These are phyloP conservation scores for Drosophila quadrilineata DNA, from an alignment of 1,140 invertebrate genomes.

Conservation along the genomic window DNA sequence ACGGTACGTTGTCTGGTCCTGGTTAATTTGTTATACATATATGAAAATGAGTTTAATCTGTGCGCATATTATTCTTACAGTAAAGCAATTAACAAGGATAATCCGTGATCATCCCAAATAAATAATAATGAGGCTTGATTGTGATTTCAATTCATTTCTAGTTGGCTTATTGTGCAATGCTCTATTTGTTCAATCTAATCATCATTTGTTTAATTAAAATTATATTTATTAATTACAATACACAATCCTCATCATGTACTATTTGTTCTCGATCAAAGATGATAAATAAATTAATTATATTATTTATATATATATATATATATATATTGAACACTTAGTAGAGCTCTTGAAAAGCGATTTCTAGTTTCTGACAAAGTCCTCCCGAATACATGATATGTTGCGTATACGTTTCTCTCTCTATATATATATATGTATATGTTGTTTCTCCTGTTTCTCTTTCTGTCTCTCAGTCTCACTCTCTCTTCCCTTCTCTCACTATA, in stretches of 20 bases:
- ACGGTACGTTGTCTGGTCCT: constrained; percentile 14
- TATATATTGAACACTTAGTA: too few relatives aligned
- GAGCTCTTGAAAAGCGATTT: too few relatives aligned
- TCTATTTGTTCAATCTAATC: not conserved
- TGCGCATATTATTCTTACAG: constrained; percentile 17
- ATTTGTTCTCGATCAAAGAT: too few relatives aligned
- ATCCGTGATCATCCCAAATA: not conserved
- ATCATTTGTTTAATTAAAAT: too few relatives aligned
- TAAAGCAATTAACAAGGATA: constrained; percentile 4
- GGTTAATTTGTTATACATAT: not conserved
- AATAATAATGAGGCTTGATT: not conserved
- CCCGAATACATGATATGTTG: too few relatives aligned
- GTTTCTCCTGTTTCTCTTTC: constrained; percentile 39
- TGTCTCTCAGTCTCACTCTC: constrained; percentile 13
- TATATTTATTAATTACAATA: too few relatives aligned
- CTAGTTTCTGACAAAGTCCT: not conserved
- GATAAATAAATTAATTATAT: too few relatives aligned
- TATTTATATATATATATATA: too few relatives aligned
- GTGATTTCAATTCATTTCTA: too few relatives aligned
- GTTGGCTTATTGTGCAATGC: too few relatives aligned
- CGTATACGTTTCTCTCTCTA: constrained; percentile 22
- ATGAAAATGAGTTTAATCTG: not conserved
- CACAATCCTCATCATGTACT: too few relatives aligned
- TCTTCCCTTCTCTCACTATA: constrained; percentile 4
- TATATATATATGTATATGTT: constrained; percentile 45